Conservation (phyloP, 2,888 invertebrate species). For the Pollenia amentaria region DNA sequence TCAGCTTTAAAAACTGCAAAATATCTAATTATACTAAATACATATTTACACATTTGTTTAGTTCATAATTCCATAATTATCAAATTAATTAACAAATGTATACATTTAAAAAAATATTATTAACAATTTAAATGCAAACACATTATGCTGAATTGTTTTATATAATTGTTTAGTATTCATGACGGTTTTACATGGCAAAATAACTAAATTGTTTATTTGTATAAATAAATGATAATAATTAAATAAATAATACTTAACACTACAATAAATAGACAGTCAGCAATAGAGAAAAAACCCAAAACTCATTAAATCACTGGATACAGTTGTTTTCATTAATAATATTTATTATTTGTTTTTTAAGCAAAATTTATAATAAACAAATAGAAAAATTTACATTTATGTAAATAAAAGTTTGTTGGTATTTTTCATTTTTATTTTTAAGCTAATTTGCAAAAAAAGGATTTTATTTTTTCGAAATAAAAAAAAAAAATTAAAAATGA, state of each 20-base stretch:
- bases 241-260: constrained; percentile 13
- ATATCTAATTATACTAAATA: too few species aligned
- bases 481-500: too few species aligned
- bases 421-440: neutral
- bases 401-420: constrained; percentile 5
- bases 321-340: constrained; percentile 8
- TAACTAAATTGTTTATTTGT: constrained; percentile 14
- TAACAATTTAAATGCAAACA: constrained; percentile 1
- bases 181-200: neutral
- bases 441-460: neutral
- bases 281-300: constrained; percentile 1
- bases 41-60: neutral
- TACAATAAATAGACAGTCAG: constrained; percentile 3
- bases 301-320: constrained; percentile 13
- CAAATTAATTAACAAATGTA: constrained; percentile 6
- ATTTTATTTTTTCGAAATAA: too few species aligned
- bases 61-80: neutral
- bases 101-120: too few species aligned
- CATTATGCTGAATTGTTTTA: neutral
- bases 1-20: too few species aligned
- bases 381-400: neutral
- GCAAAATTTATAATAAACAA: constrained; percentile 38
- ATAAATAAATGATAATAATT: constrained; percentile 10
- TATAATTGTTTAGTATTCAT: neutral
- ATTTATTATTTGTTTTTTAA: constrained; percentile 1